Evolutionary conservation across 1,140 invertebrate genomes (phyloP), one percentile per base, ranked within the genome.

Genomic region (Trichoplusia ni): DNA sequence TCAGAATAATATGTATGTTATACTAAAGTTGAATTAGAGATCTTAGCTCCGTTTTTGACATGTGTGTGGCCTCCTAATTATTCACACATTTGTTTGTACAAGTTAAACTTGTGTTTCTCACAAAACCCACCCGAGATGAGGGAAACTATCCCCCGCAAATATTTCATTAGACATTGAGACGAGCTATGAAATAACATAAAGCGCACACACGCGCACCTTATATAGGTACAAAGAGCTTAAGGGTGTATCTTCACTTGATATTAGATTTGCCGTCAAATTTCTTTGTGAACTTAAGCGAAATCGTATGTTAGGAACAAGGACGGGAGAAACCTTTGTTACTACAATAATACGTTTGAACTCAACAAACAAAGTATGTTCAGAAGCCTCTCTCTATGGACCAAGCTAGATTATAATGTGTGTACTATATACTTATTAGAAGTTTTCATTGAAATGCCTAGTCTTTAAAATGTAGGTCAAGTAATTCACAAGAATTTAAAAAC

Each of bases 241-340:
- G 23, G 31, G 14, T n/a, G 14, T 42, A 42, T 23, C 53, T 51
- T 51, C 47, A 33, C 16, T 51, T 51, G 37, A 42, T 42, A 56
- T 56, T 56, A 73, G 66, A 69, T 69, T 70, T 64, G 35, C 64
- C 56, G 51, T 62, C 40, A 64, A 73, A 66, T 67, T 67, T 69
- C 60, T 65, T 59, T 42, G 27, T 29, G 44, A 73, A 70, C 51
- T 63, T 61, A 38, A 65, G 13, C 46, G 44, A 9, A 60, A 13
- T 4, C 16, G 16, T 16, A 29, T 5, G 13, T 25, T 40, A 58
- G 46, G 29, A 69, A 46, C 46, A 53, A 54, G 27, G 49, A 21
- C 13, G 44, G 11, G 23, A 40, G 51, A 65, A 66, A 46, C 42
- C 40, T 60, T n/a, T n/a, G n/a, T n/a, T n/a, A n/a, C 63, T 66